Evolutionary conservation across 2,888 invertebrate genomes (phyloP).

Genomic region (Saturnia japonica): DNA sequence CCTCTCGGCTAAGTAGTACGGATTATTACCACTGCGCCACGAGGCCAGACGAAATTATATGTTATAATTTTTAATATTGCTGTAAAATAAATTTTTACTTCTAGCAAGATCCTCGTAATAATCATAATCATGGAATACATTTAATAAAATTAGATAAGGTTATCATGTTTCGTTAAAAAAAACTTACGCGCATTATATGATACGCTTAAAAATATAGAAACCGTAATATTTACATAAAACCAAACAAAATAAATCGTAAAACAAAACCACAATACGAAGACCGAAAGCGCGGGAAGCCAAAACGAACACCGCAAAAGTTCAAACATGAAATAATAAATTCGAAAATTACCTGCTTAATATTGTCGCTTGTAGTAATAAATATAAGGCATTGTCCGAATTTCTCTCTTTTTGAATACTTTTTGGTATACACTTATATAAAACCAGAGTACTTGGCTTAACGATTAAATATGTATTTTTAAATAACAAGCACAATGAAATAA

Average conservation of each 20-base stretch:
- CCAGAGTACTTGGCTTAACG: too few relatives aligned
- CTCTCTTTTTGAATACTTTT: not conserved
- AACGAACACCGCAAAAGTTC: slow-evolving; percentile 28
- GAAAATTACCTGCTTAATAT: slow-evolving; percentile 13
- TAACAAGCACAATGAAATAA: too few relatives aligned
- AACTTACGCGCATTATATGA: not conserved
- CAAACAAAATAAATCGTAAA: slow-evolving; percentile 21
- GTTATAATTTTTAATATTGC: too few relatives aligned
- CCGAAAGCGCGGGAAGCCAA: slow-evolving; percentile 18
- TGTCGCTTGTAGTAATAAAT: not conserved
- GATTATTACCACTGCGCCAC: too few relatives aligned
- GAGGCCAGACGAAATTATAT: too few relatives aligned
- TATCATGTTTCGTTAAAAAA: not conserved
- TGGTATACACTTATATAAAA: too few relatives aligned
- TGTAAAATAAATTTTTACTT: too few relatives aligned
- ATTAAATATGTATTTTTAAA: too few relatives aligned
- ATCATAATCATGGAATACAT: too few relatives aligned
- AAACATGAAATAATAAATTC: slow-evolving; percentile 28
- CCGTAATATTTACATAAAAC: slow-evolving; percentile 21
- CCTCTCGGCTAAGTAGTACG: too few relatives aligned
- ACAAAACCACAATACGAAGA: slow-evolving; percentile 22
- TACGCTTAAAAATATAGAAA: slow-evolving; percentile 8
- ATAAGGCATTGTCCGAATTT: not conserved
- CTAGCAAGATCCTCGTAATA: too few relatives aligned
- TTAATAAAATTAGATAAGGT: too few relatives aligned